Percentiles rank a stretch among this genome's conserved stretches.
Evolutionary conservation across 2,888 invertebrate genomes (phyloP).

Genomic region (Andricus curvator): DNA sequence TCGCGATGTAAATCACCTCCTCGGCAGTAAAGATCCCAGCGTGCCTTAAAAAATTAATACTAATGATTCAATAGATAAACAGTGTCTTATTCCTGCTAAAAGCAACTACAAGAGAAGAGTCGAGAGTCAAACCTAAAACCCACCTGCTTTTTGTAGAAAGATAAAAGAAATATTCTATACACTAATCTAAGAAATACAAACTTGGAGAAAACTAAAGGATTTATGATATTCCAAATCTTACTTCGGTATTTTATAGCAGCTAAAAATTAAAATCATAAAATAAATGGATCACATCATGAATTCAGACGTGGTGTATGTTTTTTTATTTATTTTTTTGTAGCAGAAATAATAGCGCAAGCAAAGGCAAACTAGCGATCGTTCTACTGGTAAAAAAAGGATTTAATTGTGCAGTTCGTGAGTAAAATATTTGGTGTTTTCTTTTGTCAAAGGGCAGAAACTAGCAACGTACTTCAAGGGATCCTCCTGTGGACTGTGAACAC

Average conservation of each 20-base stretch:
- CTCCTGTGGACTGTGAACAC: conserved; percentile 87
- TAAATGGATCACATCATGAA: neutral
- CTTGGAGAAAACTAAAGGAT: neutral
- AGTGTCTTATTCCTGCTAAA: conserved; percentile 61
- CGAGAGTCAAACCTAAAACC: conserved; percentile 9
- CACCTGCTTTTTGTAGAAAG: neutral
- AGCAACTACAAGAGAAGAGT: conserved; percentile 67
- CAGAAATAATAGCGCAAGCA: conserved; percentile 65
- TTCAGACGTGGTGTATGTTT: neutral
- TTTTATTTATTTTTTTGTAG: neutral
- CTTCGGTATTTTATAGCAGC: neutral
- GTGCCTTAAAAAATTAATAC: conserved; percentile 82
- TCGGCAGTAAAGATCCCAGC: conserved; percentile 94
- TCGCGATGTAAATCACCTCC: conserved; percentile 89
- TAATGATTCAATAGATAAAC: conserved; percentile 68
- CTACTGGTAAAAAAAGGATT: neutral
- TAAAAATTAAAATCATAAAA: conserved; percentile 13
- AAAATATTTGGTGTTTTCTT: neutral
- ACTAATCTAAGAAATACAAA: neutral
- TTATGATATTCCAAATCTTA: no score
- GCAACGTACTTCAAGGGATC: conserved; percentile 85
- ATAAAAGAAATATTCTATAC: neutral
- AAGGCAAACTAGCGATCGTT: conserved; percentile 70
- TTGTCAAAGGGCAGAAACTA: conserved; percentile 30
- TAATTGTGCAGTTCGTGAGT: neutral